phyloP scores from a whole-genome alignment of 2,888 invertebrate genomes.

The Zygaena filipendulae region DNA sequence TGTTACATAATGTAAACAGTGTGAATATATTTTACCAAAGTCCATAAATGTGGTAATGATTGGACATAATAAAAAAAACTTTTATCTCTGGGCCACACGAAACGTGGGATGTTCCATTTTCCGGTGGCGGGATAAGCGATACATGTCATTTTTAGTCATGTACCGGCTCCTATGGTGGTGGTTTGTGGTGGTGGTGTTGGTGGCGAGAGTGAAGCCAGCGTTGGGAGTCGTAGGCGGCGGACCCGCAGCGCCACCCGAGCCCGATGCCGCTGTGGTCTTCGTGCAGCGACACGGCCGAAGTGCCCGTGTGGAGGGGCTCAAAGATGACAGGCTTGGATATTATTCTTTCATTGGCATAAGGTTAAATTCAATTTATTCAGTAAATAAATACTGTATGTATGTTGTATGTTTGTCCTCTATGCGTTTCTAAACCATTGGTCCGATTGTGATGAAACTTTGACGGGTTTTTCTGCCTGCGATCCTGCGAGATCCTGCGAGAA shows the following conservation, averaged over 20 bases:
- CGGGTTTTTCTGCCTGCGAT: no score
- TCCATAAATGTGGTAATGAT: no score
- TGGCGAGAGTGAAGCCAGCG: constrained; percentile 26
- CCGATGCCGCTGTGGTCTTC: constrained; percentile 78
- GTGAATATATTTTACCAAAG: no score
- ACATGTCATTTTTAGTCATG: constrained; percentile 33
- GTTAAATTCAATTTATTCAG: no score
- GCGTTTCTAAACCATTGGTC: no score
- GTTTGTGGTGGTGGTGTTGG: constrained; percentile 18
- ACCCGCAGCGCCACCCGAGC: constrained; percentile 73
- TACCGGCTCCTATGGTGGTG: constrained; percentile 20
- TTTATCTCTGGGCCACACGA: no score
- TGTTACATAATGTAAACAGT: no score
- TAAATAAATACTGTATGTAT: no score
- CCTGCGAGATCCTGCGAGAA: no score
- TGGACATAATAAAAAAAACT: no score
- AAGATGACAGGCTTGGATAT: constrained; percentile 69
- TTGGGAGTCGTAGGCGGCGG: constrained; percentile 74
- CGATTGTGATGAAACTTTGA: no score
- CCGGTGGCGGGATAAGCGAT: constrained; percentile 10
- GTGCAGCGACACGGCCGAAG: constrained; percentile 71
- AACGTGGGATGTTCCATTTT: constrained; percentile 14
- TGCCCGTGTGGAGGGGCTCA: constrained; percentile 72
- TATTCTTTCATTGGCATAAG: constrained; percentile 80
- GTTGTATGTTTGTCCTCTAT: no score